Evolutionary conservation across 2,113 vertebrate species (phyloP).

Genomic region (Cromileptes altivelis): DNA sequence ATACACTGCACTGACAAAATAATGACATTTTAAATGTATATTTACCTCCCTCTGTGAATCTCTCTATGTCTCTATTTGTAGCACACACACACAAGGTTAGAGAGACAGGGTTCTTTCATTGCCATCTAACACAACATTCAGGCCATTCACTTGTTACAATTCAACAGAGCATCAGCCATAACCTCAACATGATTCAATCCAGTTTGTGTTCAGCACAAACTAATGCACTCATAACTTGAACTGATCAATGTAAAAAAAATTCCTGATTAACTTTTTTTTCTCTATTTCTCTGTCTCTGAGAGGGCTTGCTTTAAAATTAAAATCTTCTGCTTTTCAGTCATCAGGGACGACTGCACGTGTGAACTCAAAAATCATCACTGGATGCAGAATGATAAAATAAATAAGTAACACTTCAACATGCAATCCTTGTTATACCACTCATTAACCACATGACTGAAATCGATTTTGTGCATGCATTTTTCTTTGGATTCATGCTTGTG

Average conservation of each 20-base stretch:
- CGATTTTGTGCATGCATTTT: neutral
- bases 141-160: constrained; percentile 49
- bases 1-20: too few relatives aligned
- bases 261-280: constrained; percentile 36
- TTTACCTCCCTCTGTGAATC: too few relatives aligned
- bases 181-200: constrained; percentile 40
- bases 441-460: too few relatives aligned
- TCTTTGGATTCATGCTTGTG: neutral
- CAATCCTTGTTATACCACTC: too few relatives aligned
- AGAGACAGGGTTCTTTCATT: constrained; percentile 20
- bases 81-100: too few relatives aligned
- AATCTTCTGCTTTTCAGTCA: too few relatives aligned
- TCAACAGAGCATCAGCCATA: constrained; percentile 15
- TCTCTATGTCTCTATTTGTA: too few relatives aligned
- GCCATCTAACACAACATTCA: constrained; percentile 33
- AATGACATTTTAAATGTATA: too few relatives aligned
- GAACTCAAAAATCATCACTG: too few relatives aligned
- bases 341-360: too few relatives aligned
- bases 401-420: too few relatives aligned
- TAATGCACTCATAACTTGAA: constrained; percentile 58
- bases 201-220: constrained; percentile 22
- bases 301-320: neutral
- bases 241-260: constrained; percentile 45
- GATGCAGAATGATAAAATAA: too few relatives aligned
- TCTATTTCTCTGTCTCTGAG: constrained; percentile 6